Conservation (phyloP, 92 coral and sea anemone species). For the Actinostola sp. region DNA sequence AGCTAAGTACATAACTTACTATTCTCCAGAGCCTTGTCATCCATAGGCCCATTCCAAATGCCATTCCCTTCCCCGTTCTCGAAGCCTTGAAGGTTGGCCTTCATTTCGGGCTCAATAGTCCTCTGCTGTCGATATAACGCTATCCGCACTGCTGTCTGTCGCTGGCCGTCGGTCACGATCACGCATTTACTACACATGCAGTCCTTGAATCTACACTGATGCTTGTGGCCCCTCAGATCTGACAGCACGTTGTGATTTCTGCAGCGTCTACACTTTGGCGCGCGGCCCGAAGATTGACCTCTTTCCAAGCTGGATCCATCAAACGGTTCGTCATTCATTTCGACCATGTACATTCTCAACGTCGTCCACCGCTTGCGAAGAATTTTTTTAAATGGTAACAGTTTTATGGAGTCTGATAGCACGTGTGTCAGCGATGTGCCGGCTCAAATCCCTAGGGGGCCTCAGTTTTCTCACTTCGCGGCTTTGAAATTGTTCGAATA, state of each 20-base stretch:
- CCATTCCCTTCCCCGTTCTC: constrained; percentile 46
- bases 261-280: constrained; percentile 93
- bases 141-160: constrained; percentile 91
- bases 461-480: too few species aligned
- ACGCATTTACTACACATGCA: constrained; percentile 84
- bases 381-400: too few species aligned
- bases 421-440: too few species aligned
- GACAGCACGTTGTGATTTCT: constrained; percentile 94
- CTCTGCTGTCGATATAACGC: constrained; percentile 90
- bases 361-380: too few species aligned
- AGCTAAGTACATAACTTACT: constrained; percentile 51
- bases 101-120: constrained; percentile 77
- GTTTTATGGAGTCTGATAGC: too few species aligned
- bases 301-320: constrained; percentile 39
- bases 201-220: constrained; percentile 89
- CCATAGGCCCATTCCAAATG: constrained; percentile 29
- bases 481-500: too few species aligned
- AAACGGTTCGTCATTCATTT: constrained; percentile 65
- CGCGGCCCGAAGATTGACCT: constrained; percentile 58
- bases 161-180: constrained; percentile 91
- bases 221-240: constrained; percentile 95
- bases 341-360: constrained; percentile 24
- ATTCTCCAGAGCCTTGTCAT: constrained; percentile 19
- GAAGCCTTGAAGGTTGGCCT: constrained; percentile 11
- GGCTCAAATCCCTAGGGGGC: too few species aligned